phyloP scores from a whole-genome alignment of 2,888 invertebrate species.

The Onchidella celtica region DNA sequence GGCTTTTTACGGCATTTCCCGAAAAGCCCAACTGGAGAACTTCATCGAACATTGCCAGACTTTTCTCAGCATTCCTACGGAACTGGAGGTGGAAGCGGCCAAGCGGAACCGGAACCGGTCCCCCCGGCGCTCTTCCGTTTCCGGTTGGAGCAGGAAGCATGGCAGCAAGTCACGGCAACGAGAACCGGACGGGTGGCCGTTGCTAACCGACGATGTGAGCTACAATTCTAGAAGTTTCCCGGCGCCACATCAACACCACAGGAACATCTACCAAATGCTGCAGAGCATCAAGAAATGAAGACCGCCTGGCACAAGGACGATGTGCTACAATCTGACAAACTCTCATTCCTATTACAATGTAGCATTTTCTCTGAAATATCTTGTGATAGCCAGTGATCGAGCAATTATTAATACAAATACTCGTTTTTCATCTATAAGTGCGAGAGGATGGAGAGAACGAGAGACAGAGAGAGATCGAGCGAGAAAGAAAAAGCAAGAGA shows the following conservation, averaged over 20 bases:
- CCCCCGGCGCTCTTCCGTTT: background rate
- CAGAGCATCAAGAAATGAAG: constrained; percentile 31
- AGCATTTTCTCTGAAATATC: too few relatives aligned
- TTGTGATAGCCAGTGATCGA: too few relatives aligned
- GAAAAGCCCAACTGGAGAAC: background rate
- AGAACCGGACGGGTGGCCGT: background rate
- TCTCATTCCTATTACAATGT: too few relatives aligned
- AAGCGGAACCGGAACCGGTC: background rate
- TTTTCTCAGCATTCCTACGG: constrained; percentile 22
- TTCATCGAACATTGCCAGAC: constrained; percentile 36
- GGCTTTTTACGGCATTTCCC: constrained; percentile 17
- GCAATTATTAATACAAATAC: too few relatives aligned
- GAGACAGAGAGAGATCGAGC: too few relatives aligned
- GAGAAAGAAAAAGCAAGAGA: too few relatives aligned
- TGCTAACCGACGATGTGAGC: constrained; percentile 49
- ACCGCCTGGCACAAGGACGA: too few relatives aligned
- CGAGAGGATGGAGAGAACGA: too few relatives aligned
- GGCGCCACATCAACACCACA: background rate
- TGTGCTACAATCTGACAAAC: too few relatives aligned
- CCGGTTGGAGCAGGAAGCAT: constrained; percentile 27
- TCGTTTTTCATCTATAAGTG: too few relatives aligned
- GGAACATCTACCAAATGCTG: constrained; percentile 34
- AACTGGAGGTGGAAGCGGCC: constrained; percentile 31
- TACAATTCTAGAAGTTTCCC: constrained; percentile 34
- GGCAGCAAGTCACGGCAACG: background rate